Evolutionary conservation across 1,140 invertebrate genomes (phyloP), one percentile per base, ranked within the genome.

Genomic region (Ericerus pela): DNA sequence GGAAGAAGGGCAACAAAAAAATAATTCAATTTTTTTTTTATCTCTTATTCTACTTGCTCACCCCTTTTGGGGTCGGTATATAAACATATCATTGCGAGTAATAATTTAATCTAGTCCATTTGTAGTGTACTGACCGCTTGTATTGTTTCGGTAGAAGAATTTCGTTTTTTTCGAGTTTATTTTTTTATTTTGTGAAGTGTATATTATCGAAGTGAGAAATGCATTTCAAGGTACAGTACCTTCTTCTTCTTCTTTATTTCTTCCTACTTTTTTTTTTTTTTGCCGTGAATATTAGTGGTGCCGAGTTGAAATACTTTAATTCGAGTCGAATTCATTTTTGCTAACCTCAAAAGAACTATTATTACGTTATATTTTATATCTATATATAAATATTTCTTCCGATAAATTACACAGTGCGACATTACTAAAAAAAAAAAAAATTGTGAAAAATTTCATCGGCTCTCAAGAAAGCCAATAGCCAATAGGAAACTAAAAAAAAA

Each of bases 101-200:
- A n/a, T 24, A 47, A 24, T 24, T 47, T 47, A 47, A 47, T 47
- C 41, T 47, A 47, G 41, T 47, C 41, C 41, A 47, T 47, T 47
- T 47, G 41, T 47, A n/a, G n/a, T n/a, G n/a, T n/a, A n/a, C n/a
- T n/a, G n/a, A n/a, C n/a, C n/a, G n/a, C n/a, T n/a, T n/a, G n/a
- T n/a, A n/a, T n/a, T n/a, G n/a, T n/a, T n/a, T n/a, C n/a, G n/a
- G n/a, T n/a, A 24, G 20, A 47, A 47, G 41, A 47, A 18, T 18
- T 47, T 47, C 16, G 8, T 24, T 47, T 47, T 18, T 47, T 47
- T 47, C 41, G 41, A 18, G 41, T 24, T 47, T 24, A 47, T 47
- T 47, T 47, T 47, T 24, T n/a, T n/a, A n/a, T n/a, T 14, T 18
- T 47, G 41, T 24, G 20, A 41, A 16, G 14, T 14, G 14, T 20